These are phyloP conservation scores for Globia sparganii DNA, from an alignment of 2,888 invertebrate genomes.

Conservation along the genomic window DNA sequence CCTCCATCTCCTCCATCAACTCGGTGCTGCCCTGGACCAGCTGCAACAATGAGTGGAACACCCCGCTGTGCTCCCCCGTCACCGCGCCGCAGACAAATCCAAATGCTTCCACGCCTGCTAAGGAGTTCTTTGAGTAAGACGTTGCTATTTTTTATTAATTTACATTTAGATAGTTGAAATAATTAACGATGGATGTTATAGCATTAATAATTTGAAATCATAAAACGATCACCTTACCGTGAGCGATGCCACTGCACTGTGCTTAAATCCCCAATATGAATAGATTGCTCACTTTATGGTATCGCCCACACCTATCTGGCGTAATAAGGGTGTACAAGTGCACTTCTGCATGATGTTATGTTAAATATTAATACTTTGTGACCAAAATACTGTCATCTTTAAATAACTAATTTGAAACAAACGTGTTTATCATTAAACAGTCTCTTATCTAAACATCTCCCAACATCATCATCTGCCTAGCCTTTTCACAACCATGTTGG, in stretches of 20 bases:
- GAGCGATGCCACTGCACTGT: neutral
- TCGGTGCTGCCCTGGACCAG: conserved; percentile 96
- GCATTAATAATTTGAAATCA: neutral
- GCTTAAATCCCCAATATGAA: neutral
- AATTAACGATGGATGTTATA: neutral
- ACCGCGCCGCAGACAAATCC: conserved; percentile 88
- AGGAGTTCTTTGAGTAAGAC: conserved; percentile 96
- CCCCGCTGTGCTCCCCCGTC: conserved; percentile 93
- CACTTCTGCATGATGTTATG: neutral
- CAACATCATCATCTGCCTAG: too few relatives aligned
- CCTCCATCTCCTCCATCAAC: conserved; percentile 95
- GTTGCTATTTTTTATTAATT: neutral
- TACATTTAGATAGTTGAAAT: neutral
- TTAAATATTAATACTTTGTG: neutral
- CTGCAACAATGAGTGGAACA: conserved; percentile 97
- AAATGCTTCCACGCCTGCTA: conserved; percentile 94
- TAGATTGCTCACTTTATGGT: neutral
- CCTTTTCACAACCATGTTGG: too few relatives aligned
- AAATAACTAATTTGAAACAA: neutral
- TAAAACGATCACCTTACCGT: neutral
- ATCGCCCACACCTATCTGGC: neutral
- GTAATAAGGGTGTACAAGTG: neutral
- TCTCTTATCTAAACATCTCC: neutral
- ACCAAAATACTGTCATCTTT: neutral
- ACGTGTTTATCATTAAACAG: neutral